A percentile compares a stretch with the other conserved stretches of the same genome.
These are phyloP conservation scores for Pseudopleuronectes americanus DNA, from an alignment of 2,797 vertebrate species.

Conservation along the genomic window DNA sequence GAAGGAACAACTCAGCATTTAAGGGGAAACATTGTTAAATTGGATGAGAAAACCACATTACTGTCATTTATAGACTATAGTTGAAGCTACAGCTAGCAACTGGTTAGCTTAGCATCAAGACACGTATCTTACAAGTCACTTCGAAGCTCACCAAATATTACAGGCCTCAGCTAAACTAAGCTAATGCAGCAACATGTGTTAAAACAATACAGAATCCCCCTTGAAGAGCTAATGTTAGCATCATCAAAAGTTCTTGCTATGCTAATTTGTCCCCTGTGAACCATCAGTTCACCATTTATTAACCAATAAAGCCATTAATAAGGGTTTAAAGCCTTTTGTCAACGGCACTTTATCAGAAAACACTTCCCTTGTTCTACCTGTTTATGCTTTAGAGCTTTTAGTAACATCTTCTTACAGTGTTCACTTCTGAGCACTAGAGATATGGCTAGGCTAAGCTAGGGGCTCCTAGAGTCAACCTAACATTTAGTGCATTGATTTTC, in stretches of 20 bases:
- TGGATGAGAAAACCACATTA: background rate
- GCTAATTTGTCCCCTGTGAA: background rate
- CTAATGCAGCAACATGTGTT: too few species aligned
- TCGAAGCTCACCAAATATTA: too few species aligned
- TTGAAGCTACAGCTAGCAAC: too few species aligned
- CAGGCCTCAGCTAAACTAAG: too few species aligned
- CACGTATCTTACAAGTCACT: too few species aligned
- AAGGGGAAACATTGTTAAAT: conserved; percentile 4
- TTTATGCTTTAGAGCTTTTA: background rate
- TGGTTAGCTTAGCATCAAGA: background rate
- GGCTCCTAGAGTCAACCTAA: background rate
- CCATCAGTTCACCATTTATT: background rate
- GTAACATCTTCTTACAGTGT: background rate
- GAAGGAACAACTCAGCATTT: conserved; percentile 15
- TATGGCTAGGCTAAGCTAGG: background rate
- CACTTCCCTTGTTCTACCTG: background rate
- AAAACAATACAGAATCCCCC: too few species aligned
- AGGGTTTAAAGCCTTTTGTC: too few species aligned
- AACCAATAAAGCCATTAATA: background rate
- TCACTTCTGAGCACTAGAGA: background rate
- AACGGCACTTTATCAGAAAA: too few species aligned
- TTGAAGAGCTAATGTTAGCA: too few species aligned
- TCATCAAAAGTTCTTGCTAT: too few species aligned
- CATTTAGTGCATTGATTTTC: background rate
- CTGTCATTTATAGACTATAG: background rate